Evolutionary conservation across 2,888 invertebrate species (phyloP), one percentile per base, ranked within the genome.

Genomic region (Emmelina monodactyla): DNA sequence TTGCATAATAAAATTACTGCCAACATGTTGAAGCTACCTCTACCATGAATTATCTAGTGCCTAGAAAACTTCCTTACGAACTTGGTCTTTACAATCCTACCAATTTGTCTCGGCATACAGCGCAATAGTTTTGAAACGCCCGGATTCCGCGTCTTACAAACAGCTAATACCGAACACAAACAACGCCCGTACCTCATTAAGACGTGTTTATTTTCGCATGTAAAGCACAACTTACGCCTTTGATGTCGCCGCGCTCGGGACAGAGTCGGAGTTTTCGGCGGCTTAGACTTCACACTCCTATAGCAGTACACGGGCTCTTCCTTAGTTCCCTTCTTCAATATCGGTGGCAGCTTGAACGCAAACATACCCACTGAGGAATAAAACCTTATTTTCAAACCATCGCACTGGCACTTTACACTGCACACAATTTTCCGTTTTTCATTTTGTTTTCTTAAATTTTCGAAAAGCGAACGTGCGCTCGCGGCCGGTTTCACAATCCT

Each of bases 201-300:
- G 51, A 55, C 44, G 54, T 62, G 62, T 63, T 66, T 67, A 62
- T 63, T 62, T 62, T 58, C 48, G 50, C 54, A 50, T 47, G 49
- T 46, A 51, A 51, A 53, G 52, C 55, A 31, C 48, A 60, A 70
- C 76, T 76, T 60, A 78, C 79, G 71, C 51, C 75, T 71, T 58
- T 80, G 82, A 56, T 72, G 79, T 57, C 76, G 67, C 46, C 70
- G 81, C 49, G 63, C 70, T 40, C 82, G 76, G 14, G 82, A 79
- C 49, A 65, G 50, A 33, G 78, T 69, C 33, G 84, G 84, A 28
- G 83, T 83, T 57, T 82, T 83, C 10, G 84, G 83, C 19, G 83
- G 83, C 54, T 83, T 84, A 37, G 71, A 75, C 51, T 78, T 75
- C 25, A 82, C 76, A 44, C 68, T 68, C 37, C 64, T 63, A 46